A percentile compares a stretch with the other conserved stretches of the same genome.
phyloP scores from a whole-genome alignment of 2,888 invertebrate genomes.

The Spodoptera littoralis region DNA sequence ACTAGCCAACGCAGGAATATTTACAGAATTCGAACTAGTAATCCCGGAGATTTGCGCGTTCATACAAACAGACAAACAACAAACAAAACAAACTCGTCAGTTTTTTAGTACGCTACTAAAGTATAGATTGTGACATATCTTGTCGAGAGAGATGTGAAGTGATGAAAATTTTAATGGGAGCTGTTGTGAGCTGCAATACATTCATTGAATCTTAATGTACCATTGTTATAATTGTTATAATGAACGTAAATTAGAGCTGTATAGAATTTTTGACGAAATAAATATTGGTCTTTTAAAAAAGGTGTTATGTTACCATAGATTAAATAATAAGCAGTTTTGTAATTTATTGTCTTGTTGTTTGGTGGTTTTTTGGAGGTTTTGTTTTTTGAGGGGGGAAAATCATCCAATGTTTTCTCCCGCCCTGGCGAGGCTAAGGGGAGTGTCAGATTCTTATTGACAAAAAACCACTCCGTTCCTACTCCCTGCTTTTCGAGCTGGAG shows the following conservation, averaged over 20 bases:
- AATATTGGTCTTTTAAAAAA: constrained; percentile 56
- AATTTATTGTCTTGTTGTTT: constrained; percentile 25
- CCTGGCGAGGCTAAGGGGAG: too few species aligned
- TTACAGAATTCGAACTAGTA: too few species aligned
- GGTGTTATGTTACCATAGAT: constrained; percentile 43
- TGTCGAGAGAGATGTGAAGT: constrained; percentile 53
- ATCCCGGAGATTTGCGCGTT: too few species aligned
- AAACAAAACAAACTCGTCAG: too few species aligned
- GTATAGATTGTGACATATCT: constrained; percentile 48
- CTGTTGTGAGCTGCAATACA: constrained; percentile 43
- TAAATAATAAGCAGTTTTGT: constrained; percentile 53
- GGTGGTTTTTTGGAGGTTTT: background rate
- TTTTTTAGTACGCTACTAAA: too few species aligned
- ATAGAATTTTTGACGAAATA: constrained; percentile 53
- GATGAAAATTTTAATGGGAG: constrained; percentile 61
- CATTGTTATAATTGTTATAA: constrained; percentile 61
- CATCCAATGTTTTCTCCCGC: too few species aligned
- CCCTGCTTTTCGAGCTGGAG: too few species aligned
- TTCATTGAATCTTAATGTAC: constrained; percentile 57
- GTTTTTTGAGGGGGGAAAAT: background rate
- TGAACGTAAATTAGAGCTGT: constrained; percentile 41
- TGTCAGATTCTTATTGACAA: too few species aligned
- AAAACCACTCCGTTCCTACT: too few species aligned
- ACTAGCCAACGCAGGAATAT: too few species aligned
- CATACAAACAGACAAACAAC: too few species aligned